Evolutionary conservation across 2,888 invertebrate species (phyloP).

Genomic region (Teinopalpus imperialis): DNA sequence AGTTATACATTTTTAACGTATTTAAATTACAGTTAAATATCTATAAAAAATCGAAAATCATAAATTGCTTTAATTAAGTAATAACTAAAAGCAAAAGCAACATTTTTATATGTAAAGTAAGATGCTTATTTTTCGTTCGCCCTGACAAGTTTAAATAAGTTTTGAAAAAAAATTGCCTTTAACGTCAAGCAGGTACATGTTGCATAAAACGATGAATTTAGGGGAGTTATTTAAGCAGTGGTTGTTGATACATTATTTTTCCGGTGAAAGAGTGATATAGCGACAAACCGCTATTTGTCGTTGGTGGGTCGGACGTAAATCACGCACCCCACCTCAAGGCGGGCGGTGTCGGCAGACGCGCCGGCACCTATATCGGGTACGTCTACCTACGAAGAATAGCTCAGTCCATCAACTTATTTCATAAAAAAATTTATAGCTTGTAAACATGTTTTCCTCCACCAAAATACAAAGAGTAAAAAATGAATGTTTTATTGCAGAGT

Average conservation of each 20-base stretch:
- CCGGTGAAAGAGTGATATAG: conserved; percentile 67
- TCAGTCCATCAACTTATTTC: conserved; percentile 32
- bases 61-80: too few relatives aligned
- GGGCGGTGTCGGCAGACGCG: conserved; percentile 35
- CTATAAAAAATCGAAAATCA: too few relatives aligned
- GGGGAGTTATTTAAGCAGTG: conserved; percentile 28
- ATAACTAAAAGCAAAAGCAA: too few relatives aligned
- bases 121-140: too few relatives aligned
- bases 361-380: conserved; percentile 45
- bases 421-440: conserved; percentile 54
- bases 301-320: conserved; percentile 67
- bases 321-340: conserved; percentile 53
- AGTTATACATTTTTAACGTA: too few relatives aligned
- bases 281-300: conserved; percentile 79
- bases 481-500: conserved; percentile 74
- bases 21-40: too few relatives aligned
- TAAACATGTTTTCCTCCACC: conserved; percentile 57
- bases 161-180: too few relatives aligned
- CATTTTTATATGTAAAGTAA: too few relatives aligned
- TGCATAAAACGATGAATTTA: conserved; percentile 10
- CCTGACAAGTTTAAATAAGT: too few relatives aligned
- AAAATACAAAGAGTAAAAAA: conserved; percentile 20
- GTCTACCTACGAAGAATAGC: conserved; percentile 19
- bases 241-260: conserved; percentile 63
- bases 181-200: not conserved